A percentile compares a stretch with the other conserved stretches of the same genome.
Evolutionary conservation across 2,888 invertebrate species (phyloP).

Genomic region (Zhengitettix transpicula): DNA sequence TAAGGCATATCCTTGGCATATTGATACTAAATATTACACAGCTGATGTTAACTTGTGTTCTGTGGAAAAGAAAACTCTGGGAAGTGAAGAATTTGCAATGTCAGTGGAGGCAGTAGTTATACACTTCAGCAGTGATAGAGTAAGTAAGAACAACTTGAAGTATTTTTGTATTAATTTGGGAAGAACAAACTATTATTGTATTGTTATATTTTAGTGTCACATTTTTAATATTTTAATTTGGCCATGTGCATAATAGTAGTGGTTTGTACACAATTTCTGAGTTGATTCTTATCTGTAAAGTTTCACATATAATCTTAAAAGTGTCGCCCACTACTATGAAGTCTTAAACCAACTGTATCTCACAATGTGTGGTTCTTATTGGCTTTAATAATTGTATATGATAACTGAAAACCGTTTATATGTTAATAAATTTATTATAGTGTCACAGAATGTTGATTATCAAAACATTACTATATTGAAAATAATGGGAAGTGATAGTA

Average conservation of each 20-base stretch:
- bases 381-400: no score
- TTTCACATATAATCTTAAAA: no score
- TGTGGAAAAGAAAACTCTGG: constrained; percentile 29
- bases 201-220: background rate
- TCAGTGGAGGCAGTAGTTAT: constrained; percentile 43
- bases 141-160: constrained; percentile 15
- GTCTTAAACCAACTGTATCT: no score
- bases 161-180: background rate
- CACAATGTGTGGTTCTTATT: no score
- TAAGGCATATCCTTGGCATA: constrained; percentile 33
- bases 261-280: no score
- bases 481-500: no score
- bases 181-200: background rate
- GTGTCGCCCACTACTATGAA: no score
- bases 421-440: no score
- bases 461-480: no score
- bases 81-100: constrained; percentile 29
- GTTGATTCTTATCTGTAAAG: no score
- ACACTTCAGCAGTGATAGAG: constrained; percentile 39
- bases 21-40: constrained; percentile 56
- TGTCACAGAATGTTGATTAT: no score
- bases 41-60: constrained; percentile 40
- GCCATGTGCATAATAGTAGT: background rate
- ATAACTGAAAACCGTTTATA: no score
- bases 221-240: background rate